A percentile compares a stretch with the other conserved stretches of the same genome.
Conservation (phyloP, 2,113 vertebrate genomes). For the Colossoma macropomum region DNA sequence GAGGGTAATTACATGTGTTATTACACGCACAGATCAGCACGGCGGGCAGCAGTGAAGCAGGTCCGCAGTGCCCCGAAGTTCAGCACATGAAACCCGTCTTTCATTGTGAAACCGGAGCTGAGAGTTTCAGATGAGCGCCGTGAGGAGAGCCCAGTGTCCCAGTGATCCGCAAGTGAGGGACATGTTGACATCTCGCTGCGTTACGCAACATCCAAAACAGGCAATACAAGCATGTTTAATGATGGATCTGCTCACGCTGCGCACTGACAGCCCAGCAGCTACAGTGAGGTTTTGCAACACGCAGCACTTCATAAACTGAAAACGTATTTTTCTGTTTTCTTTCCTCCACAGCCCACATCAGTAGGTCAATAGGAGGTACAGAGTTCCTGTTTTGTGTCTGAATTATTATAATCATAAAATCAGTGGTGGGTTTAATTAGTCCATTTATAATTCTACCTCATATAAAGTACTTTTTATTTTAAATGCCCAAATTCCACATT, state of each 20-base stretch:
- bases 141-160: conserved; percentile 16
- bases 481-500: no score
- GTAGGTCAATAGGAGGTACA: not conserved
- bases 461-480: no score
- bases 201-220: conserved; percentile 22
- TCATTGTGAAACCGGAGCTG: conserved; percentile 38
- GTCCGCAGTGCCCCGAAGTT: conserved; percentile 26
- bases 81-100: conserved; percentile 34
- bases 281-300: conserved; percentile 26
- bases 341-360: not conserved
- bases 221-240: conserved; percentile 29
- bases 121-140: conserved; percentile 16
- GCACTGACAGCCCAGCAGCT: conserved; percentile 21
- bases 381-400: not conserved
- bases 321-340: conserved; percentile 3
- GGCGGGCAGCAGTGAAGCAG: conserved; percentile 49
- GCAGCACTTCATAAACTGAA: not conserved
- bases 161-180: conserved; percentile 5
- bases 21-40: conserved; percentile 50
- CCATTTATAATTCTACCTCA: no score
- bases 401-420: not conserved
- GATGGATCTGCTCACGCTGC: conserved; percentile 30
- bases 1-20: conserved; percentile 51
- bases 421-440: not conserved
- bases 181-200: not conserved